These are phyloP conservation scores for Lepidurus apus DNA, from an alignment of 1,140 invertebrate genomes.

Conservation along the genomic window DNA sequence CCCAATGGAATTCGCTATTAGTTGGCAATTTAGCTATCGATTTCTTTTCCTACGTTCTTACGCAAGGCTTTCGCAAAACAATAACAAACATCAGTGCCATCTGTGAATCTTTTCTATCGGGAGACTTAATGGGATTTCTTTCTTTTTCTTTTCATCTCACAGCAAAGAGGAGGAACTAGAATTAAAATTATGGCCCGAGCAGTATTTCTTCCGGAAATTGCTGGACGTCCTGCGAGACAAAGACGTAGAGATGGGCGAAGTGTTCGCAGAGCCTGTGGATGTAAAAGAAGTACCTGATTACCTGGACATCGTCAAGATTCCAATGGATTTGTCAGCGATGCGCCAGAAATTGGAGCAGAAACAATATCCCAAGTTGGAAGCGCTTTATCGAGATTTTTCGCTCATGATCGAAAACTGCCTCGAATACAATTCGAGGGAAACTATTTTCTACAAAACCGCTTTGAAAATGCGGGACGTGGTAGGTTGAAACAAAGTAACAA, in stretches of 20 bases:
- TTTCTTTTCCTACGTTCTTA: too few relatives aligned
- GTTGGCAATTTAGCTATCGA: too few relatives aligned
- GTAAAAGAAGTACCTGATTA: slow-evolving; percentile 88
- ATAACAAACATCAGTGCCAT: too few relatives aligned
- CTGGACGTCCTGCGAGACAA: slow-evolving; percentile 68
- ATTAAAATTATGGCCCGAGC: slow-evolving; percentile 73
- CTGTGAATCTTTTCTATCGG: too few relatives aligned
- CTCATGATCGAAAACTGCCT: slow-evolving; percentile 93
- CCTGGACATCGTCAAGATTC: slow-evolving; percentile 80
- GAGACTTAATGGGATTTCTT: not conserved
- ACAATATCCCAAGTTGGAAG: slow-evolving; percentile 67
- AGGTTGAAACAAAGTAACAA: slow-evolving; percentile 20
- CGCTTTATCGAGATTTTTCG: slow-evolving; percentile 83
- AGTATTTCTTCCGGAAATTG: slow-evolving; percentile 66
- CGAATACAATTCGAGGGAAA: slow-evolving; percentile 90
- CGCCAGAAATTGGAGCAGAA: slow-evolving; percentile 67
- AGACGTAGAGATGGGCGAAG: slow-evolving; percentile 65
- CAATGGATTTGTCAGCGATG: slow-evolving; percentile 97
- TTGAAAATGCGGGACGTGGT: slow-evolving; percentile 78
- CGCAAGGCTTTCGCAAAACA: too few relatives aligned
- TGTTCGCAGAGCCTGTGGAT: slow-evolving; percentile 91
- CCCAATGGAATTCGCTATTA: too few relatives aligned
- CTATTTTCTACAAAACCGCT: slow-evolving; percentile 72
- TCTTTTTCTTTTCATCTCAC: not conserved
- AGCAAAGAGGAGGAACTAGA: slow-evolving; percentile 68